phyloP scores from a whole-genome alignment of 2,888 invertebrate genomes.

The Hartigia nigra region DNA sequence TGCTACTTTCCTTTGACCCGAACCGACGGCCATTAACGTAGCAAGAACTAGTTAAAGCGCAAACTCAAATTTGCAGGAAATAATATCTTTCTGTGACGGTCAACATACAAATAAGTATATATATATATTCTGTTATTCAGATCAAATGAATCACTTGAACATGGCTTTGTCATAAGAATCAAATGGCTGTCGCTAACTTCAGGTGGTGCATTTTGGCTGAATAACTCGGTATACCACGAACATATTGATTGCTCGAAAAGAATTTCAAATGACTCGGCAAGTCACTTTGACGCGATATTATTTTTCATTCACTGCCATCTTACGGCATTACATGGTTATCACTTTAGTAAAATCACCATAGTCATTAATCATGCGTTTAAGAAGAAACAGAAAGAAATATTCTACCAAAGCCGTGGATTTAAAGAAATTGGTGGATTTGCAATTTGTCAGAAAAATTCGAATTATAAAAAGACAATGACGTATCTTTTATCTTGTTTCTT shows the following conservation, averaged over 20 bases:
- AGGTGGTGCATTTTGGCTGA: background rate
- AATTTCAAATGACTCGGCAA: background rate
- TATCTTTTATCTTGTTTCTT: background rate
- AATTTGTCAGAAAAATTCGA: background rate
- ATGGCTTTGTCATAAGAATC: background rate
- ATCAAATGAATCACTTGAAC: background rate
- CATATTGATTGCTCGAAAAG: background rate
- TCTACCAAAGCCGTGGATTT: background rate
- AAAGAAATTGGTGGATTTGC: background rate
- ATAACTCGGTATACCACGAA: background rate
- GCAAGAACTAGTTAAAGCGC: background rate
- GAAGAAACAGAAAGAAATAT: background rate
- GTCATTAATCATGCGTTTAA: background rate
- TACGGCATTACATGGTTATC: background rate
- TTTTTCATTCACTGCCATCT: background rate
- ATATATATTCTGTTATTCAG: background rate
- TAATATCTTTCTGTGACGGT: background rate
- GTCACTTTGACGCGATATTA: background rate
- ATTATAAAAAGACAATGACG: background rate
- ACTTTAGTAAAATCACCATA: background rate
- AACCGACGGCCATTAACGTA: background rate
- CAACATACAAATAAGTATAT: background rate
- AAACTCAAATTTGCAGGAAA: background rate
- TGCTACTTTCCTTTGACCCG: background rate
- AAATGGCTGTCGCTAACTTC: background rate